Percentiles rank a stretch among this genome's conserved stretches.
Conservation (phyloP, 2,797 vertebrate genomes). For the Helarctos malayanus region DNA sequence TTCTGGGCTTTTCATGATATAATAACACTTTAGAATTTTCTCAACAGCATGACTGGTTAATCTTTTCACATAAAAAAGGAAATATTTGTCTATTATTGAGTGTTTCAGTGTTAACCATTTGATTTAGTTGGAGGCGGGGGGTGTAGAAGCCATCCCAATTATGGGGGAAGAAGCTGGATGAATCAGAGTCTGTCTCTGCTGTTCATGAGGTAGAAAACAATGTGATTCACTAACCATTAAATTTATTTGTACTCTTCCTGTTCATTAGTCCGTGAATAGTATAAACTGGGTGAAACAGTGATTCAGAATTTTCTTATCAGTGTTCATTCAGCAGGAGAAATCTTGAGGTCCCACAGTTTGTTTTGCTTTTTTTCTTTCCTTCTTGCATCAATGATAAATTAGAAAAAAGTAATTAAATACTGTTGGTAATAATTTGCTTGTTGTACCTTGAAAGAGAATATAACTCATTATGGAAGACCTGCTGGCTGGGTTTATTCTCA, state of each 20-base stretch:
- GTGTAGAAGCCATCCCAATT: background rate
- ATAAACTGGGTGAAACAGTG: constrained; percentile 77
- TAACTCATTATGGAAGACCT: constrained; percentile 54
- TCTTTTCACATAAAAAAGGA: background rate
- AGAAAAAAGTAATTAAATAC: constrained; percentile 73
- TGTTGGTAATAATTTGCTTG: constrained; percentile 49
- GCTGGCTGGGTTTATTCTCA: background rate
- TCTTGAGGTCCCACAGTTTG: constrained; percentile 46
- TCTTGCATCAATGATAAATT: constrained; percentile 68
- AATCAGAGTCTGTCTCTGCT: constrained; percentile 71
- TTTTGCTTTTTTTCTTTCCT: constrained; percentile 73
- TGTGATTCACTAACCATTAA: constrained; percentile 75
- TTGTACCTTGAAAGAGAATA: constrained; percentile 74
- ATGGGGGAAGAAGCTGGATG: background rate
- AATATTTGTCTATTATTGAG: constrained; percentile 12
- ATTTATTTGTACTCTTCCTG: constrained; percentile 76
- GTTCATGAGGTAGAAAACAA: constrained; percentile 73
- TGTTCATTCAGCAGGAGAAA: constrained; percentile 76
- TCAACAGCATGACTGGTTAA: background rate
- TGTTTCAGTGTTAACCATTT: constrained; percentile 22
- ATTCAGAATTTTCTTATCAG: constrained; percentile 76
- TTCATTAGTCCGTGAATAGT: constrained; percentile 76
- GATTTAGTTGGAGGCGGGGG: background rate
- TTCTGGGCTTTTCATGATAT: constrained; percentile 39
- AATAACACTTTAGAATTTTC: constrained; percentile 59